Percentiles rank a stretch among this genome's conserved stretches.
Conservation (phyloP, 2,888 invertebrate species). For the Morpho achilles region DNA sequence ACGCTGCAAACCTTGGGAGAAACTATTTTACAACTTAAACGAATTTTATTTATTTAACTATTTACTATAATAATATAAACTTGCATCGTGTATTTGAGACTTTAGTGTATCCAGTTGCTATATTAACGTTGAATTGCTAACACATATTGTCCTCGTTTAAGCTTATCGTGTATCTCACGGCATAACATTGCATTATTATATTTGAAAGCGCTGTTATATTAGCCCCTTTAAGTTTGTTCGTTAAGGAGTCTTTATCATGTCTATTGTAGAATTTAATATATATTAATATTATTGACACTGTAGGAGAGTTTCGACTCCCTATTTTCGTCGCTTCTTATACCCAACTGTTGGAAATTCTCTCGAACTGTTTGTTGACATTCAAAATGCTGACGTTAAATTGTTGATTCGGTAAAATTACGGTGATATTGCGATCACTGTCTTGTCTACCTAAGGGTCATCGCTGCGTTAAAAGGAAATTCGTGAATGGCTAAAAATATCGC, state of each 20-base stretch:
- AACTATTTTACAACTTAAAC: too few relatives aligned
- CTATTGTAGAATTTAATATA: slow-evolving; percentile 77
- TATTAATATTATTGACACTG: slow-evolving; percentile 57
- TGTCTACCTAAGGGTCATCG: slow-evolving; percentile 26
- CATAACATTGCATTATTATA: slow-evolving; percentile 65
- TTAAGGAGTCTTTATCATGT: slow-evolving; percentile 76
- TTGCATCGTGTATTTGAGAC: too few relatives aligned
- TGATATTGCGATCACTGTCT: slow-evolving; percentile 60
- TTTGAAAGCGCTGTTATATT: slow-evolving; percentile 73
- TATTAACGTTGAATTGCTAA: slow-evolving; percentile 30
- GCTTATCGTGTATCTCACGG: slow-evolving; percentile 64
- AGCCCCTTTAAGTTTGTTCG: slow-evolving; percentile 73
- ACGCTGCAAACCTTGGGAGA: too few relatives aligned
- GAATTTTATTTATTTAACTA: too few relatives aligned
- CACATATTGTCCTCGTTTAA: slow-evolving; percentile 56
- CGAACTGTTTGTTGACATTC: slow-evolving; percentile 52
- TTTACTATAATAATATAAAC: too few relatives aligned
- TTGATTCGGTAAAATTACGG: slow-evolving; percentile 38
- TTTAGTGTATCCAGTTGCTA: slow-evolving; percentile 11
- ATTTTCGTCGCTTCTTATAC: slow-evolving; percentile 64
- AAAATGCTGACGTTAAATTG: slow-evolving; percentile 44
- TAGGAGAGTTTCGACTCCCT: slow-evolving; percentile 65
- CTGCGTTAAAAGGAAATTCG: too few relatives aligned
- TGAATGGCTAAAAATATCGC: too few relatives aligned
- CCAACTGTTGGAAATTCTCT: slow-evolving; percentile 51